These are phyloP conservation scores for Ceyx melanurus DNA, from an alignment of 2,113 vertebrate genomes.

Conservation along the genomic window DNA sequence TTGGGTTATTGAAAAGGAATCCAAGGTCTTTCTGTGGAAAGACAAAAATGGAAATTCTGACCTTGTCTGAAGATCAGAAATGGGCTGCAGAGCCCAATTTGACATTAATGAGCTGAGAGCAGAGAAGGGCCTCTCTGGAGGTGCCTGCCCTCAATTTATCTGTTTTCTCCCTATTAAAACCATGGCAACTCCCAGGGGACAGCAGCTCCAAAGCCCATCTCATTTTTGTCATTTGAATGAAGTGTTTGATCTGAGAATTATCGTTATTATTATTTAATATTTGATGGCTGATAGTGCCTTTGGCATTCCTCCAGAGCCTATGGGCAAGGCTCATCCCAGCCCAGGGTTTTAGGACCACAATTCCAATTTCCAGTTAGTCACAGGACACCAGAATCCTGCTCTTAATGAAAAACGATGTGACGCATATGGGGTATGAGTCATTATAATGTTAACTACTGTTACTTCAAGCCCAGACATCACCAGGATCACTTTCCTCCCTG, in stretches of 20 bases:
- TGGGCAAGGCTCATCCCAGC: background rate
- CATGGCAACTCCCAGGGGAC: background rate
- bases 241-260: slow-evolving; percentile 3
- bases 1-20: background rate
- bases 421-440: slow-evolving; percentile 60
- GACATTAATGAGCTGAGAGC: slow-evolving; percentile 17
- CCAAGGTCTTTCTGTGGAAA: background rate
- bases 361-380: slow-evolving; percentile 43
- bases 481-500: background rate
- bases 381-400: slow-evolving; percentile 40
- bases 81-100: background rate
- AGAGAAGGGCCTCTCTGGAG: slow-evolving; percentile 3
- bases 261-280: slow-evolving; percentile 11
- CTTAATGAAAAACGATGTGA: slow-evolving; percentile 57
- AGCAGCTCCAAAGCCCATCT: background rate
- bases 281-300: background rate
- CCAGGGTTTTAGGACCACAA: background rate
- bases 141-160: slow-evolving; percentile 42
- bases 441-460: slow-evolving; percentile 63
- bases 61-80: slow-evolving; percentile 36
- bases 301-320: background rate
- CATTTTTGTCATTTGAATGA: slow-evolving; percentile 25
- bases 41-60: slow-evolving; percentile 25
- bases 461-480: slow-evolving; percentile 43
- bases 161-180: slow-evolving; percentile 21